Conservation (phyloP, 2,113 vertebrate species). For the Oriolus oriolus region DNA sequence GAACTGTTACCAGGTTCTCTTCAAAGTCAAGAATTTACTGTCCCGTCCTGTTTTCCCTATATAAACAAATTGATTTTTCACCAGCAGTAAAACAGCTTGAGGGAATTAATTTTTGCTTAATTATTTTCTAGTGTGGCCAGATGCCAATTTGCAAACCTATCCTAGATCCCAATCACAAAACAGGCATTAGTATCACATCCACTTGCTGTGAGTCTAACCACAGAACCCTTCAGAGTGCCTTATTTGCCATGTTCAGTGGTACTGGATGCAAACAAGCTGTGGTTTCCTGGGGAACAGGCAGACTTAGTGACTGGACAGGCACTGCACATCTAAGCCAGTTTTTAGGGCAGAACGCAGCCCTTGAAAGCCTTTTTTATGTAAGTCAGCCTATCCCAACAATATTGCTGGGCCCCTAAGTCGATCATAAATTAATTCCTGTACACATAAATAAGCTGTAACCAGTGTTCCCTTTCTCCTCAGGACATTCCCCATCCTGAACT, state of each 20-base stretch:
- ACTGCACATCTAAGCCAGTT: background rate
- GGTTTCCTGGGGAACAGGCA: background rate
- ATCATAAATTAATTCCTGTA: background rate
- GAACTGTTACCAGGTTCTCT: background rate
- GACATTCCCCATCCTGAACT: background rate
- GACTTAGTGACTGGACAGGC: fast-evolving
- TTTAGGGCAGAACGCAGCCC: background rate
- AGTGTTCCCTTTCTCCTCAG: background rate
- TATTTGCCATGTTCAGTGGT: background rate
- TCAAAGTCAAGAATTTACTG: background rate
- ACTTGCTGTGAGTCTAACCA: fast-evolving
- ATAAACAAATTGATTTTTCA: background rate
- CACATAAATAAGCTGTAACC: background rate
- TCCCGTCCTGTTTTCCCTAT: background rate
- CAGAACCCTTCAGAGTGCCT: background rate
- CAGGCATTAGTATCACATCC: background rate
- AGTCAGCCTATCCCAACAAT: background rate
- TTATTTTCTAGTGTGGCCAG: background rate
- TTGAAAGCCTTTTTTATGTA: background rate
- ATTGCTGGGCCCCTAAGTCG: background rate
- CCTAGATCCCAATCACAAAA: background rate
- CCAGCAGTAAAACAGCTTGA: background rate
- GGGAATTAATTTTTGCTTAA: background rate
- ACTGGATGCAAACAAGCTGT: background rate
- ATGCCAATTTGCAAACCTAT: background rate